Conservation (phyloP, 2,888 invertebrate species). For the Phaonia tiefii region DNA sequence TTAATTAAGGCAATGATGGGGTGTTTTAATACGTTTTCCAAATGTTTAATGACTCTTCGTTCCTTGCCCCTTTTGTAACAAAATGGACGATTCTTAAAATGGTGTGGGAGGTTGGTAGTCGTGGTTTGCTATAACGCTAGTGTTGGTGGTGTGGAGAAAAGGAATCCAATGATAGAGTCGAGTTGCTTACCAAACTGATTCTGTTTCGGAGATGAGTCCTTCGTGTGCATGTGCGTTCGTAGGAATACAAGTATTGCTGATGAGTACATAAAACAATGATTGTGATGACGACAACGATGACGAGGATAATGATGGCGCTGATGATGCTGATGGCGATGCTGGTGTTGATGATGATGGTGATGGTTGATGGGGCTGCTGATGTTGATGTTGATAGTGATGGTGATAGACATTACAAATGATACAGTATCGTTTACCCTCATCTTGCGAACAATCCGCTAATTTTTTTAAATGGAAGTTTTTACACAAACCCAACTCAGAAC, state of each 20-base stretch:
- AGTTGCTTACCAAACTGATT: slow-evolving; percentile 61
- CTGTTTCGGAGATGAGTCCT: slow-evolving; percentile 51
- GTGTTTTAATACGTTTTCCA: slow-evolving; percentile 80
- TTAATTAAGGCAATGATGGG: slow-evolving; percentile 81
- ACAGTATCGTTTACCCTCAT: slow-evolving; percentile 26
- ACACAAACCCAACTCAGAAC: not conserved
- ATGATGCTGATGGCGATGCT: slow-evolving; percentile 25
- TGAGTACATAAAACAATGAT: slow-evolving; percentile 61
- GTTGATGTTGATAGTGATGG: slow-evolving; percentile 16
- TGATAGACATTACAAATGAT: slow-evolving; percentile 30
- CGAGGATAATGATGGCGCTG: slow-evolving; percentile 44
- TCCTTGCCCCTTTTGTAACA: not conserved
- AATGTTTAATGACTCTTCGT: slow-evolving; percentile 74
- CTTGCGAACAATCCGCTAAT: not conserved
- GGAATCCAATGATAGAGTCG: slow-evolving; percentile 44
- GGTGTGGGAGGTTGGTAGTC: too few relatives aligned
- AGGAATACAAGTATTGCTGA: slow-evolving; percentile 20
- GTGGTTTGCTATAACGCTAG: too few relatives aligned
- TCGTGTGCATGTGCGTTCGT: slow-evolving; percentile 37
- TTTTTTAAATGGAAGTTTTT: not conserved
- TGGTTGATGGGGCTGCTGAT: slow-evolving; percentile 34
- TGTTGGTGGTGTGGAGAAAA: too few relatives aligned
- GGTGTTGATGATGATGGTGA: slow-evolving; percentile 35
- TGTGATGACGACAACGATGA: slow-evolving; percentile 50
- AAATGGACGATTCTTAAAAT: slow-evolving; percentile 27